Evolutionary conservation across 2,888 invertebrate genomes (phyloP), one percentile per base, ranked within the genome.

Genomic region (Pyrochroa serraticornis): DNA sequence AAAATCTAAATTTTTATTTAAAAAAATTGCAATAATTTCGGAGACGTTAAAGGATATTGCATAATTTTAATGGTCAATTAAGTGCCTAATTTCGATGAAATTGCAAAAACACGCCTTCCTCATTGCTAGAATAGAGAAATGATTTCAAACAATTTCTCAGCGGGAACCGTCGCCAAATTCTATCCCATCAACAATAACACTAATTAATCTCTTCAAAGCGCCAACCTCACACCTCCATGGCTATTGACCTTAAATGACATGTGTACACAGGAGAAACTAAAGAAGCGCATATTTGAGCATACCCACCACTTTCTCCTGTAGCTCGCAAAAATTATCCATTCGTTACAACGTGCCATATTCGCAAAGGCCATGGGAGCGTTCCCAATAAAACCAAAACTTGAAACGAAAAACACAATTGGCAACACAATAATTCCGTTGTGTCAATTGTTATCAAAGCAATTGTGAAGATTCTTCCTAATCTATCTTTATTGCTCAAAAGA

Each of bases 231-330:
- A 10, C 14, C 39, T 39, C 7, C 39, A 39, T 48, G 36, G 39
- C 22, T 48, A 48, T 57, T 50, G 50, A 52, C 58, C 46, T 43
- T 45, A 43, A 53, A 49, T 39, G 49, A 53, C 45, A 54, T 38
- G 42, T 54, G 47, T 58, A 36, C 14, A n/a, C 34, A 41, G 22
- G 54, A 54, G 59, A 59, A 59, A 54, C 59, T 54, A 44, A 44
- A 58, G 49, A 56, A 48, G 45, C 37, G 46, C 51, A 59, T 54
- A 54, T 50, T 44, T 49, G 54, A 45, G 9, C 42, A 34, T 52
- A 49, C 33, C 41, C 54, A 42, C 42, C 50, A 54, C 59, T 59
- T 59, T 59, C 59, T 50, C 59, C 38, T 10, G 36, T 44, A 8
- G 30, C 50, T 42, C n/a, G 14, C 32, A 32, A 31, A 10, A 33